phyloP scores from a whole-genome alignment of 1,140 invertebrate species.

The Bemisia tabaci region DNA sequence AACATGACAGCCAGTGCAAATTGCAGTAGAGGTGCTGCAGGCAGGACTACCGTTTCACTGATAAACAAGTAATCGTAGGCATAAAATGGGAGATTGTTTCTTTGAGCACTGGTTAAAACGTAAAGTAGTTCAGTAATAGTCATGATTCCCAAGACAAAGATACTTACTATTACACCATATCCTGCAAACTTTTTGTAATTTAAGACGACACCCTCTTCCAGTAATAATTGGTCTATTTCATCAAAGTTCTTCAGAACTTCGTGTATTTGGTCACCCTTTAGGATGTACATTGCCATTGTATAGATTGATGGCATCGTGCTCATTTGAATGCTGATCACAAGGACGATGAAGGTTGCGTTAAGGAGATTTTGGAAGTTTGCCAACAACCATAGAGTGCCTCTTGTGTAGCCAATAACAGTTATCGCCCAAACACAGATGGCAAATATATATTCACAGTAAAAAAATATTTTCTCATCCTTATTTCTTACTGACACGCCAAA shows the following conservation, averaged over 20 bases:
- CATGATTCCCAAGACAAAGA: background rate
- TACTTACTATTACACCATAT: background rate
- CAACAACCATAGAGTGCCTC: background rate
- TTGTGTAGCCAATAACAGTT: background rate
- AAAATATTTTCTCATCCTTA: background rate
- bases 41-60: background rate
- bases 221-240: background rate
- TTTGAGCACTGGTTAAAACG: background rate
- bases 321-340: background rate
- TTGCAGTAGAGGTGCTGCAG: background rate
- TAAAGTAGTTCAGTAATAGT: background rate
- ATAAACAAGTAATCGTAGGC: background rate
- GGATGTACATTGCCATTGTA: background rate
- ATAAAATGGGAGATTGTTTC: background rate
- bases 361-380: background rate
- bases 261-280: background rate
- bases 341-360: background rate
- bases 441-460: background rate
- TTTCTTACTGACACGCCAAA: background rate
- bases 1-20: background rate
- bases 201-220: background rate
- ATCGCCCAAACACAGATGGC: background rate
- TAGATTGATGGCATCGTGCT: background rate
- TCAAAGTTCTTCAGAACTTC: background rate
- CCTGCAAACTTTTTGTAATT: background rate